These are phyloP conservation scores for Hystrix brachyura DNA, from an alignment of 2,113 vertebrate species.

Conservation along the genomic window DNA sequence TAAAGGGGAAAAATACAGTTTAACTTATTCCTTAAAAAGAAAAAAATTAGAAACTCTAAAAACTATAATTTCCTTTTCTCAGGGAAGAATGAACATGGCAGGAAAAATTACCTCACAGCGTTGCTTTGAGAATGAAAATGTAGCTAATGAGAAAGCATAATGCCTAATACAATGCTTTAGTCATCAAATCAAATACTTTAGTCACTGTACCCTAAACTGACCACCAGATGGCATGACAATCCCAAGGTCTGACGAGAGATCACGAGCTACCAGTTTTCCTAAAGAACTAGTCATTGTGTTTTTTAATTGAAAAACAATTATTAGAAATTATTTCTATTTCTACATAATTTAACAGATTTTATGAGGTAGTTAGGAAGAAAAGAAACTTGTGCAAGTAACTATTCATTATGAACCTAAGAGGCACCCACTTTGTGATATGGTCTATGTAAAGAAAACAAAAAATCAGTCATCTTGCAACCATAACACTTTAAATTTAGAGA, in stretches of 20 bases:
- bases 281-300: background rate
- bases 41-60: background rate
- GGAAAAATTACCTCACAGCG: background rate
- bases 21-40: background rate
- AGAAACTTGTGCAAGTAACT: background rate
- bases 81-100: background rate
- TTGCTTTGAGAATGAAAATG: background rate
- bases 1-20: background rate
- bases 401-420: background rate
- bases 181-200: background rate
- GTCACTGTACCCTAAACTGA: background rate
- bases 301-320: slow-evolving; percentile 64
- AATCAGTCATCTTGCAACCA: background rate
- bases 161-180: background rate
- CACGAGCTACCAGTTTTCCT: background rate
- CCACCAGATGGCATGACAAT: slow-evolving; percentile 72
- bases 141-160: background rate
- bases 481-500: slow-evolving; percentile 22
- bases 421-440: background rate
- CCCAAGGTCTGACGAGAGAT: slow-evolving; percentile 47
- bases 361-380: slow-evolving; percentile 24
- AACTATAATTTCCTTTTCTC: background rate
- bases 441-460: background rate
- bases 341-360: slow-evolving; percentile 8
- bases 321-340: slow-evolving; percentile 33